Evolutionary conservation across 1,140 invertebrate genomes (phyloP).

Genomic region (Lineus longissimus): DNA sequence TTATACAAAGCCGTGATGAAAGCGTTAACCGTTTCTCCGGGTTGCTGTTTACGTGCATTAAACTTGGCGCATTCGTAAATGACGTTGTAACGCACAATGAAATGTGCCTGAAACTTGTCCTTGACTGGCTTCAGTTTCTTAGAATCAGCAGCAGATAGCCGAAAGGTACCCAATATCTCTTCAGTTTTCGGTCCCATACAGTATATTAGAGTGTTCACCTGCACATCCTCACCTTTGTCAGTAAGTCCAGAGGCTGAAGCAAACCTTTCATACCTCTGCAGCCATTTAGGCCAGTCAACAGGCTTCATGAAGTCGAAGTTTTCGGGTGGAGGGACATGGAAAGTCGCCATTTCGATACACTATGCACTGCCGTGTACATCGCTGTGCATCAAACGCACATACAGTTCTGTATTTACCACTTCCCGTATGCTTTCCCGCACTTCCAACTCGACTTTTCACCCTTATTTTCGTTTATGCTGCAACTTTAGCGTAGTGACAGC

Average conservation of each 20-base stretch:
- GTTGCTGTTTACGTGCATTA: constrained; percentile 38
- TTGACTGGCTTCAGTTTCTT: constrained; percentile 15
- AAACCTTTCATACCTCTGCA: not conserved
- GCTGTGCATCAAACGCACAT: no score
- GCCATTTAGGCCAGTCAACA: constrained; percentile 1
- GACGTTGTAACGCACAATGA: constrained; percentile 41
- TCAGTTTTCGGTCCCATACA: constrained; percentile 13
- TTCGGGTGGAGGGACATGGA: not conserved
- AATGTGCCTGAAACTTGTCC: constrained; percentile 37
- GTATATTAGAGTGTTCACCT: constrained; percentile 10
- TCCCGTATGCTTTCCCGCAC: no score
- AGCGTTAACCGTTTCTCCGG: constrained; percentile 40
- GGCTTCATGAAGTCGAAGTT: not conserved
- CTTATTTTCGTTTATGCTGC: no score
- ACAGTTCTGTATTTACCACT: no score
- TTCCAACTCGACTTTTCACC: no score
- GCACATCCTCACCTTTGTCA: not conserved
- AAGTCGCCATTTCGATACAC: not conserved
- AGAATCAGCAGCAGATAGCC: not conserved
- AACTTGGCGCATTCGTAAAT: constrained; percentile 47
- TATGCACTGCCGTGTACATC: no score
- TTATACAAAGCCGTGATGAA: constrained; percentile 46
- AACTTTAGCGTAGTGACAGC: no score
- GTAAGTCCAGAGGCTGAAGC: not conserved
- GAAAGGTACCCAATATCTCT: constrained; percentile 12